Base-by-base conservation (phyloP, 2,888 invertebrate species). In the Clitarchus hookeri region DNA sequence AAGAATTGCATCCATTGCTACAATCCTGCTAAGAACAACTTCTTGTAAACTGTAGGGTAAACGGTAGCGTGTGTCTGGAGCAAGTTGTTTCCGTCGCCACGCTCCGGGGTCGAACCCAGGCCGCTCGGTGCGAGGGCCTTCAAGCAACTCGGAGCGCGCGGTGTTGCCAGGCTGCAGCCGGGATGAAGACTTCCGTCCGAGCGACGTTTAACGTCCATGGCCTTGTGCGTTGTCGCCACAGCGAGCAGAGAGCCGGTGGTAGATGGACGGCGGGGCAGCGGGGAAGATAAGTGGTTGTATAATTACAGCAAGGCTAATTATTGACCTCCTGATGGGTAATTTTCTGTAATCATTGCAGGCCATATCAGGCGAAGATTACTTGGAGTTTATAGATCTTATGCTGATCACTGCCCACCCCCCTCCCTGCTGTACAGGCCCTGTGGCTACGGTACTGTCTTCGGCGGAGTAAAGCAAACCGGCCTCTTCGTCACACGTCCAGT, bases 261-360 rank as follows among this genome's bases (percentile, higher is more conserved):
- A 23, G 26, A 36, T n/a, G n/a, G n/a, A n/a, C n/a, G n/a, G n/a
- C 26, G 86, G 79, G 84, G 36, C 19, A 23, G 36, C 36, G 26
- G 36, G 44, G 85, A 79, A 79, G 65, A 79, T 36, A 44, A 48
- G 48, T 85, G 48, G 48, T 11, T 79, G 44, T 86, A 86, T 87
- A 87, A 87, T 87, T 87, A 87, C 86, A 86, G 86, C 65, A 84
- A 85, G 79, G 44, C 86, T 87, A 87, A 87, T 87, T 87, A 87
- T 87, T 86, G 86, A 86, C 86, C 83, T 85, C 84, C 86, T 87
- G 86, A 87, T 86, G 86, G 87, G 86, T 87, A 87, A 87, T 87
- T 87, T 86, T 87, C 84, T 86, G 86, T 86, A 86, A 87, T 87
- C 48, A 84, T 25, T 84, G 65, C 65, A 19, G 11, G 65, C 65